phyloP scores from a whole-genome alignment of 1,140 invertebrate genomes.

The Phymorhynchus buccinoides region DNA sequence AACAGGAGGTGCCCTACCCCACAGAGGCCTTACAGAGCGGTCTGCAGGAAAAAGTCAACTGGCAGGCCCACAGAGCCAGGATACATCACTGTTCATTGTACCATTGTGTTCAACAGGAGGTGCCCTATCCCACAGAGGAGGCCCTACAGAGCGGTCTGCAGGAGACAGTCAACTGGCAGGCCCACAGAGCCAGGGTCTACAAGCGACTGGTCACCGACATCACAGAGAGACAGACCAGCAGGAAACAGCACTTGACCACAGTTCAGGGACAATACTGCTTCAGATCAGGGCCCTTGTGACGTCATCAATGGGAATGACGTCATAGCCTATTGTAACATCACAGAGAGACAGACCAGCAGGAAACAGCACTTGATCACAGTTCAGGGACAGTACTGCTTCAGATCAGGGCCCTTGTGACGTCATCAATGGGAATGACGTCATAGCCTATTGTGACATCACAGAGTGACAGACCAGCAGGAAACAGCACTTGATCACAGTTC shows the following conservation, averaged over 20 bases:
- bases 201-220: slow-evolving; percentile 41
- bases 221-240: slow-evolving; percentile 40
- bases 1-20: background rate
- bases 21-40: background rate
- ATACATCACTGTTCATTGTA: background rate
- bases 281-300: slow-evolving; percentile 47
- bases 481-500: no score
- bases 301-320: no score
- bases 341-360: slow-evolving; percentile 38
- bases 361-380: slow-evolving; percentile 48
- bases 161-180: slow-evolving; percentile 14
- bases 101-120: background rate
- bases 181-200: slow-evolving; percentile 51
- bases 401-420: slow-evolving; percentile 50
- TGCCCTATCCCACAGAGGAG: background rate
- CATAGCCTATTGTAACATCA: no score
- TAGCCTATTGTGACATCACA: no score
- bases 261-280: slow-evolving; percentile 51
- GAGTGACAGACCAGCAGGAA: no score
- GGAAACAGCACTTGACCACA: slow-evolving; percentile 46
- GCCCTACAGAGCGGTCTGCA: background rate
- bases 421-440: no score
- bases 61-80: background rate
- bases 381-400: slow-evolving; percentile 50
- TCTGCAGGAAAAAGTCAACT: background rate